These are phyloP conservation scores for Arctia plantaginis DNA, from an alignment of 2,888 invertebrate species.

Conservation along the genomic window DNA sequence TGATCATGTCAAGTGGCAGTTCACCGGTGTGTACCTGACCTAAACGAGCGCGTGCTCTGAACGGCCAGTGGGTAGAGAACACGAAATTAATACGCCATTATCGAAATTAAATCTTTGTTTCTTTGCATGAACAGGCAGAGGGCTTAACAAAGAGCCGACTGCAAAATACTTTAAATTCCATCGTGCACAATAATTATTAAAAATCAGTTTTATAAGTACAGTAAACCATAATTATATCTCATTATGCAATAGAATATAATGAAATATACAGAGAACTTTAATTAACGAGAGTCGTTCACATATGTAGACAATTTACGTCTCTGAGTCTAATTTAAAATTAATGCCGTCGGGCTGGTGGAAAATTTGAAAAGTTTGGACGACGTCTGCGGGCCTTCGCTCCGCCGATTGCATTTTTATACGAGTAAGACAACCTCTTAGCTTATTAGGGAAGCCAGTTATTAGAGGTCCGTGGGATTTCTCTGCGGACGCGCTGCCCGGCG, in stretches of 20 bases:
- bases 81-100: constrained; percentile 57
- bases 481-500: constrained; percentile 68
- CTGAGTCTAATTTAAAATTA: constrained; percentile 81
- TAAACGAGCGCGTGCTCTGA: constrained; percentile 46
- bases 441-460: constrained; percentile 83
- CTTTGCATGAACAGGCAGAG: constrained; percentile 39
- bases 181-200: constrained; percentile 20
- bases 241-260: constrained; percentile 44
- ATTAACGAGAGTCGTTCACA: constrained; percentile 72
- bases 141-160: constrained; percentile 18
- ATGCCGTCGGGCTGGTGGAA: constrained; percentile 78
- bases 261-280: constrained; percentile 67
- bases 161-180: constrained; percentile 19
- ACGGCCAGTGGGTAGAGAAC: constrained; percentile 41
- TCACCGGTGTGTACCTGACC: constrained; percentile 39
- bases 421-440: constrained; percentile 83
- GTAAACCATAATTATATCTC: constrained; percentile 31
- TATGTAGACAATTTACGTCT: constrained; percentile 76
- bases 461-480: constrained; percentile 78
- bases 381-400: constrained; percentile 72
- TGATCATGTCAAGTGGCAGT: constrained; percentile 40
- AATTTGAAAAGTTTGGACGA: constrained; percentile 86
- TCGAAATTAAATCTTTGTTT: constrained; percentile 59
- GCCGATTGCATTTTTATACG: constrained; percentile 84
- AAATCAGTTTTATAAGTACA: constrained; percentile 24